Conservation (phyloP, 1,140 invertebrate species). For the Leguminivora glycinivorella region DNA sequence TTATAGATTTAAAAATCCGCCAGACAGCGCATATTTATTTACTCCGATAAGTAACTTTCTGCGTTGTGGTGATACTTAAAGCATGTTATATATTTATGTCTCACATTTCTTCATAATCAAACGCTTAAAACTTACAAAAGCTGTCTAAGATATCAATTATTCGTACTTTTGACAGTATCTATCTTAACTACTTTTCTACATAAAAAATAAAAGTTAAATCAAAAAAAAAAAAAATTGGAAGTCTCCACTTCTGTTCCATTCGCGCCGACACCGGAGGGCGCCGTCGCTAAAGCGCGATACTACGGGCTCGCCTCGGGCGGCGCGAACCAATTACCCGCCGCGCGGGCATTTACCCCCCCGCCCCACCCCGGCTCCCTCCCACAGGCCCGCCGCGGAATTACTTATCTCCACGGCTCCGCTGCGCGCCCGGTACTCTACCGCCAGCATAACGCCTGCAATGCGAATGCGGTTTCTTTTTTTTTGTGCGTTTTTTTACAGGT, state of each 20-base stretch:
- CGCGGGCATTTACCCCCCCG: constrained; percentile 66
- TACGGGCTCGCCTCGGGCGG: constrained; percentile 79
- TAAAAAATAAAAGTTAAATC: no score
- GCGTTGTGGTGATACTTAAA: no score
- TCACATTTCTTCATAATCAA: no score
- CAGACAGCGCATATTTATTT: no score
- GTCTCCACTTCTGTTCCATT: constrained; percentile 46
- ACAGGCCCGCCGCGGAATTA: constrained; percentile 44
- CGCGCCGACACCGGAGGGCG: constrained; percentile 71
- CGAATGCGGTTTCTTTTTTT: constrained; percentile 60
- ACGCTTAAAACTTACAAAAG: no score
- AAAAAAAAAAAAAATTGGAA: constrained; percentile 32
- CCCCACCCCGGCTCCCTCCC: constrained; percentile 36
- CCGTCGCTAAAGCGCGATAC: constrained; percentile 81
- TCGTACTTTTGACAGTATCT: no score
- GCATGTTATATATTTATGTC: no score
- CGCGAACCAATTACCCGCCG: constrained; percentile 77
- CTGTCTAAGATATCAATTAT: no score
- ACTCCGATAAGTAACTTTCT: no score
- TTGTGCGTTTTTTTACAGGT: constrained; percentile 21
- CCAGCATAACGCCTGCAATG: constrained; percentile 67
- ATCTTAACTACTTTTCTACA: no score
- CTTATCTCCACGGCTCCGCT: constrained; percentile 59
- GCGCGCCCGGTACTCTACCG: constrained; percentile 62
- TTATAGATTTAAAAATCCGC: no score